These are phyloP conservation scores for Chelonoidis abingdonii DNA, from an alignment of 2,113 vertebrate species.

Conservation along the genomic window DNA sequence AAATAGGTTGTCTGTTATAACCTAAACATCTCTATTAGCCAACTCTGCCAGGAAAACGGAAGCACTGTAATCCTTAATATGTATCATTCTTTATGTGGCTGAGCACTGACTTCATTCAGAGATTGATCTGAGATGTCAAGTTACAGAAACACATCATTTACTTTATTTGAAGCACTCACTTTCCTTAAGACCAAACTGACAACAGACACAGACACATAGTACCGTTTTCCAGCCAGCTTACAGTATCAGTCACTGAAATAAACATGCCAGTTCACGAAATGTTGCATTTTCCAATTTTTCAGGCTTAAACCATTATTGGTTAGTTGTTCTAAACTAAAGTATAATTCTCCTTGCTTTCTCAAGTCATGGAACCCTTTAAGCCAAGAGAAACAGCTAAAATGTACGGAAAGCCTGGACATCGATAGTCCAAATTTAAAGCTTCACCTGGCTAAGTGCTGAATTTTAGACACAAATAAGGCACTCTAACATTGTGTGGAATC, in stretches of 20 bases:
- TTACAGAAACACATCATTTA: background rate
- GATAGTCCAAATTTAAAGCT: background rate
- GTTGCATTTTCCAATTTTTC: background rate
- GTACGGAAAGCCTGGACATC: background rate
- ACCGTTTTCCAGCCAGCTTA: background rate
- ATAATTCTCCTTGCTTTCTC: background rate
- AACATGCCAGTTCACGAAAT: background rate
- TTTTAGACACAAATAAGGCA: background rate
- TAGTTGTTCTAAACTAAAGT: background rate
- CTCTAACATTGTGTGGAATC: background rate
- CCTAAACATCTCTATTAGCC: background rate
- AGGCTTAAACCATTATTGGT: background rate
- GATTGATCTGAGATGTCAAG: background rate
- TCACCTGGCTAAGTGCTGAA: background rate
- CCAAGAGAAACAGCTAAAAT: background rate
- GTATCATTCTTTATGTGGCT: background rate
- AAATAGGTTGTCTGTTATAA: background rate
- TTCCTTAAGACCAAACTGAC: background rate
- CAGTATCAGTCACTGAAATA: background rate
- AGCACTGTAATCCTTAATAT: background rate
- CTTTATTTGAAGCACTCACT: background rate
- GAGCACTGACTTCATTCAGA: background rate
- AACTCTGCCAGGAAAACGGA: background rate
- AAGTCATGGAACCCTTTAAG: background rate
- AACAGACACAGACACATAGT: background rate